Conservation (phyloP, 2,888 invertebrate genomes). For the Trachelus iudaicus region DNA sequence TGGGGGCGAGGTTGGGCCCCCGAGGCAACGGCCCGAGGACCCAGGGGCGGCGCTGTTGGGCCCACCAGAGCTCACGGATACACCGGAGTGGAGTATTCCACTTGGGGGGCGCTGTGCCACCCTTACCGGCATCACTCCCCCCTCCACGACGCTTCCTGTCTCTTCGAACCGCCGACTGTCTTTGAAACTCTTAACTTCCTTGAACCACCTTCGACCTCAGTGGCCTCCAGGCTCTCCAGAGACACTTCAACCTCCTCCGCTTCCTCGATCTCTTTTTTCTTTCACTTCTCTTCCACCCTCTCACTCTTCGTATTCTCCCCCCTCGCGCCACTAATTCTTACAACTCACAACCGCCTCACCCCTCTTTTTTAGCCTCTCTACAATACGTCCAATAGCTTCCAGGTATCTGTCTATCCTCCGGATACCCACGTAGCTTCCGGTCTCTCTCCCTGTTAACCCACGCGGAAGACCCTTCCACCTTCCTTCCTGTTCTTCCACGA, state of each 20-base stretch:
- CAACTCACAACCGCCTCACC: neutral
- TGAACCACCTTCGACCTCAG: neutral
- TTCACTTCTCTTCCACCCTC: neutral
- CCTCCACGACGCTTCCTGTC: constrained; percentile 63
- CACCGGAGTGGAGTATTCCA: constrained; percentile 75
- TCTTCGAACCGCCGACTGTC: constrained; percentile 41
- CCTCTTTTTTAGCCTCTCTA: neutral
- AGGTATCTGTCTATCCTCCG: neutral
- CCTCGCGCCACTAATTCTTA: neutral
- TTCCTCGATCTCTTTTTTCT: neutral
- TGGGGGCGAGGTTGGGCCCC: constrained; percentile 65
- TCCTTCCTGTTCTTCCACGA: neutral
- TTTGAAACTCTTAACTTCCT: neutral
- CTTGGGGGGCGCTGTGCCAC: constrained; percentile 73
- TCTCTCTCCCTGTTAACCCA: neutral
- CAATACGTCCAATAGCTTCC: neutral
- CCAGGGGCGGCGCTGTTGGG: constrained; percentile 73
- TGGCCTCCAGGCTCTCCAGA: neutral
- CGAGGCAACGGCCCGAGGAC: constrained; percentile 72
- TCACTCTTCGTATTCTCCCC: neutral
- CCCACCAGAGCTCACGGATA: constrained; percentile 67
- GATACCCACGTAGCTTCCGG: neutral
- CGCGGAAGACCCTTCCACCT: neutral
- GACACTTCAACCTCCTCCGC: neutral
- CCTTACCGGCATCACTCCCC: constrained; percentile 67